Base-by-base conservation (phyloP, 92 coral and sea anemone genomes). In the Bergia puertoricense region DNA sequence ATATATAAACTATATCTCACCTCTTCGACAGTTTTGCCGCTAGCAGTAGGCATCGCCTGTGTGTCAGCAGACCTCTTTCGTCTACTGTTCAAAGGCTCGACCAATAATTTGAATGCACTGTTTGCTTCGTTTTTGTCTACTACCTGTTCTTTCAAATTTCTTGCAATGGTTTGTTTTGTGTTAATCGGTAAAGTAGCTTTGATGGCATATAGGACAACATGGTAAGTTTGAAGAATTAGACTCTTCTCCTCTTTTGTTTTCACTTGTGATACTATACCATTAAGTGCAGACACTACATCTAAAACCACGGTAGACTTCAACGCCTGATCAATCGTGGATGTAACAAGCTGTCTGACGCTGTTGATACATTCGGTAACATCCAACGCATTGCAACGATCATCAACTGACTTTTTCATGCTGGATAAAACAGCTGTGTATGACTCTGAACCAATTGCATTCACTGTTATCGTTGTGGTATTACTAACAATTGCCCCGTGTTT, bases 151-250 rank as follows among this genome's bases (percentile, higher is more conserved):
- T 79, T 79, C 82, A 79, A 51, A 22, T 10, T 50, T 11, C 15
- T 79, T 23, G 82, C 82, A 48, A 79, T 51, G 11, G 66, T 38
- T 79, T 79, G 44, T 48, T 79, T 79, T 36, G 82, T 51, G 54
- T 14, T 46, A 23, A 51, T 8, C 36, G 68, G 41, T 79, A 79
- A 79, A 50, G 82, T n/a, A 36, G 2, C 67, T 79, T 79, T 11
- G 22, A 46, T 46, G 67, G 10, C 16, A 16, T 30, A 37, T 23
- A 79, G n/a, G 43, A 79, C 41, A 4, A 79, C 40, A 23, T 13
- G 23, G 40, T 79, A 79, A 2, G 82, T 46, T 79, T 79, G 82
- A 79, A 79, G 82, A 30, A 46, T 14, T 1, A 79, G 44, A 36
- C 50, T 79, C 50, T 22, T 79, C 20, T 79, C 82, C 36, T 79